phyloP scores from a whole-genome alignment of 2,113 vertebrate species.

The Cromileptes altivelis region DNA sequence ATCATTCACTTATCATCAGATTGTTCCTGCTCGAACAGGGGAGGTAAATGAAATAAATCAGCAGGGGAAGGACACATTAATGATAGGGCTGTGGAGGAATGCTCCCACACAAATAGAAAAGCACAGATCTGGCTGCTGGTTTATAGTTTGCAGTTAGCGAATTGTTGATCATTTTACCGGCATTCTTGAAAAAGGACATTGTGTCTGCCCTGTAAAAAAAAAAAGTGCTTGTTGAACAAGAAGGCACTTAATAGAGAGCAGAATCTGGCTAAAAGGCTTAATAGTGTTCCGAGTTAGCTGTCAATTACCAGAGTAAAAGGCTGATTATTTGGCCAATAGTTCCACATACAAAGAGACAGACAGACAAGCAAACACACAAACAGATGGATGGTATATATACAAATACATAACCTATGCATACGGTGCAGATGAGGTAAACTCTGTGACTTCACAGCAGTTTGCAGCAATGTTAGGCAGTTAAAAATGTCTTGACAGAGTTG shows the following conservation, averaged over 20 bases:
- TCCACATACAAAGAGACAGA: neutral
- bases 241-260: neutral
- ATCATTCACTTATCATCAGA: constrained; percentile 48
- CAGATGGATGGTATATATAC: neutral
- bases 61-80: constrained; percentile 30
- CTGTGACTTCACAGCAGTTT: neutral
- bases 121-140: constrained; percentile 46
- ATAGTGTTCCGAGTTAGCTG: neutral
- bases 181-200: constrained; percentile 19
- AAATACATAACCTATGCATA: neutral
- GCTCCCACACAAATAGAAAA: constrained; percentile 36
- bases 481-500: constrained; percentile 8
- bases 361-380: neutral
- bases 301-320: neutral
- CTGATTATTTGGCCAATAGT: neutral
- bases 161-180: constrained; percentile 44
- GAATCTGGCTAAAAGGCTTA: constrained; percentile 2
- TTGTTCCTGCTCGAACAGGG: constrained; percentile 10
- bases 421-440: neutral
- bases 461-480: neutral
- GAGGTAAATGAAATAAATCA: constrained; percentile 58
- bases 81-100: constrained; percentile 21
- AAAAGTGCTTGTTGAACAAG: constrained; percentile 25
- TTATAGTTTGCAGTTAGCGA: constrained; percentile 40
- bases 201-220: constrained; percentile 6